phyloP scores from a whole-genome alignment of 1,140 invertebrate genomes.

The Drosophila tsacasi region DNA sequence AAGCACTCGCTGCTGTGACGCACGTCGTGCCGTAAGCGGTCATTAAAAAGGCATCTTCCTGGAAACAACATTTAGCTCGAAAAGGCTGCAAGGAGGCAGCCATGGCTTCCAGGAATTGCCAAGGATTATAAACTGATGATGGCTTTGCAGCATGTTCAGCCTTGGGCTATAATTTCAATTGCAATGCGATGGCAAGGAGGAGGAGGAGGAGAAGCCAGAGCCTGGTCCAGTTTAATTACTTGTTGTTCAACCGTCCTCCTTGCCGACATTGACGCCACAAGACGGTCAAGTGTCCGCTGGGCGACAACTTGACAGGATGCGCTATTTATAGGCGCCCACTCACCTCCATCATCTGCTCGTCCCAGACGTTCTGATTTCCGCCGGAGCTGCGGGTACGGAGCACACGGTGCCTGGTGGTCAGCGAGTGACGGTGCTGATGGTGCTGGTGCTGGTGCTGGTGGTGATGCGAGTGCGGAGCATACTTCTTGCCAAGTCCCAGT shows the following conservation, averaged over 20 bases:
- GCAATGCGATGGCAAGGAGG: background rate
- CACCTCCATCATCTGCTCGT: constrained; percentile 86
- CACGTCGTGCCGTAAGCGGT: background rate
- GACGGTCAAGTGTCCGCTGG: constrained; percentile 17
- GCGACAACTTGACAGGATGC: background rate
- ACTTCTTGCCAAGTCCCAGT: constrained; percentile 55
- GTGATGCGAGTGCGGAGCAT: constrained; percentile 60
- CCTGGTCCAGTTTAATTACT: constrained; percentile 43
- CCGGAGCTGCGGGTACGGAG: constrained; percentile 81
- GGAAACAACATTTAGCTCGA: background rate
- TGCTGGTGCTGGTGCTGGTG: constrained; percentile 57
- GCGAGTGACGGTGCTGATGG: constrained; percentile 80
- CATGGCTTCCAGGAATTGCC: constrained; percentile 2
- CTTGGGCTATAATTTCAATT: constrained; percentile 26
- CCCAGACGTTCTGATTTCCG: constrained; percentile 83
- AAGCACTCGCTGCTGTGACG: background rate
- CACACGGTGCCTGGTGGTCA: constrained; percentile 79
- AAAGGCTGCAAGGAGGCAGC: background rate
- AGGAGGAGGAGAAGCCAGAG: background rate
- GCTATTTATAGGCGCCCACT: constrained; percentile 64
- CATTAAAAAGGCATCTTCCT: background rate
- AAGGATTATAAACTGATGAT: background rate
- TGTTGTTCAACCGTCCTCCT: constrained; percentile 34
- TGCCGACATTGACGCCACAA: constrained; percentile 2
- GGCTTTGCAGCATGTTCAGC: background rate